A percentile compares a stretch with the other conserved stretches of the same genome.
These are phyloP conservation scores for Sylvilagus bachmani DNA, from an alignment of 2,113 vertebrate species.

Conservation along the genomic window DNA sequence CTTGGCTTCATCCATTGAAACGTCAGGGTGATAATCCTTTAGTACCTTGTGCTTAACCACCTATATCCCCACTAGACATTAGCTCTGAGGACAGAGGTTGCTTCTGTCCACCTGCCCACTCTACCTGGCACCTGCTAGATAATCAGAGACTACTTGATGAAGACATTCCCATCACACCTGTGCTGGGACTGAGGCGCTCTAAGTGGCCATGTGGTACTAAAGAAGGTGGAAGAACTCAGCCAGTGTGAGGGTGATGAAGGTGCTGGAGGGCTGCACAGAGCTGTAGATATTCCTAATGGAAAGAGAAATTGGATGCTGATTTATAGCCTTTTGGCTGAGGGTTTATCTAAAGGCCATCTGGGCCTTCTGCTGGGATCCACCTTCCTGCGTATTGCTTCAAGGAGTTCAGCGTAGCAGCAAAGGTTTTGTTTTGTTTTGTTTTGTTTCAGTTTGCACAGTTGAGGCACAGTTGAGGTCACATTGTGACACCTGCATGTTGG, in stretches of 20 bases:
- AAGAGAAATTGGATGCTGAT: constrained; percentile 50
- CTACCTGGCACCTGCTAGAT: background rate
- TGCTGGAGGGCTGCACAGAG: background rate
- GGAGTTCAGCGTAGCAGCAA: constrained; percentile 44
- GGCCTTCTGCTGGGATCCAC: constrained; percentile 17
- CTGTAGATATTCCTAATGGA: constrained; percentile 36
- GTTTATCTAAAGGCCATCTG: constrained; percentile 69
- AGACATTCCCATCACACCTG: background rate
- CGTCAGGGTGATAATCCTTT: constrained; percentile 8
- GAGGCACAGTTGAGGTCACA: background rate
- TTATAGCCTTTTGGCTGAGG: constrained; percentile 35
- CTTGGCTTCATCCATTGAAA: background rate
- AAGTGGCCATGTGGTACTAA: background rate
- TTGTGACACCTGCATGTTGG: background rate
- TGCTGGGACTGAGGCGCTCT: background rate
- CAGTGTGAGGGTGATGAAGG: background rate
- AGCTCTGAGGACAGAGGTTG: background rate
- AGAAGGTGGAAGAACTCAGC: background rate
- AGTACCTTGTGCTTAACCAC: background rate
- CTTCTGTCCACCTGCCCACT: background rate
- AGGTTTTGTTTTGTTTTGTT: background rate
- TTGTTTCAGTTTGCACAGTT: constrained; percentile 17
- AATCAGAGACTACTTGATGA: background rate
- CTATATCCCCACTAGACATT: background rate
- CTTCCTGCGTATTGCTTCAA: constrained; percentile 35